Percentiles rank a stretch among this genome's conserved stretches.
These are phyloP conservation scores for Ctena decussata DNA, from an alignment of 2,888 invertebrate species.

Conservation along the genomic window DNA sequence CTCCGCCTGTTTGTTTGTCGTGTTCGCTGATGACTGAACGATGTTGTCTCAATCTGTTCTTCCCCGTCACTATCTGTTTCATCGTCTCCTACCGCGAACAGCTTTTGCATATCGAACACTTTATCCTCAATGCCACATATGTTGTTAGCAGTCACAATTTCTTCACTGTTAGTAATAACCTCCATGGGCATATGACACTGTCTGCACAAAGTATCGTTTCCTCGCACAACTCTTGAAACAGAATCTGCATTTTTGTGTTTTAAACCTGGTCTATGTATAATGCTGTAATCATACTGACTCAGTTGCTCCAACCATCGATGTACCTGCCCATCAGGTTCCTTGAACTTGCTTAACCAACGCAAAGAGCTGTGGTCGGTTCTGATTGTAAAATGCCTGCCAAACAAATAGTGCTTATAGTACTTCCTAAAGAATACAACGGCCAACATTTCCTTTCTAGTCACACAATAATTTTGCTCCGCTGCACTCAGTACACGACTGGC, in stretches of 20 bases:
- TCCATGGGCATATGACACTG: not conserved
- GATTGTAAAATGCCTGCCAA: conserved; percentile 47
- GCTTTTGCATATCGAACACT: too few species aligned
- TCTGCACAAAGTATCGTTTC: not conserved
- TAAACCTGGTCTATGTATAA: not conserved
- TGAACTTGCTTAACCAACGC: conserved; percentile 48
- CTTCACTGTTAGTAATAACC: not conserved
- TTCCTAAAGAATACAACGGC: conserved; percentile 59
- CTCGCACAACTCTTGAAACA: not conserved
- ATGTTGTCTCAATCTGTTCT: not conserved
- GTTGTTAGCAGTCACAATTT: not conserved
- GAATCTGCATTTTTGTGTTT: not conserved
- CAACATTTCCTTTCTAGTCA: conserved; percentile 55
- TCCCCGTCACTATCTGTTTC: not conserved
- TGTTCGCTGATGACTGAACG: not conserved
- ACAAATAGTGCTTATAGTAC: conserved; percentile 64
- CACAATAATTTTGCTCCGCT: conserved; percentile 56
- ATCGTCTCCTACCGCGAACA: too few species aligned
- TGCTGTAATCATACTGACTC: not conserved
- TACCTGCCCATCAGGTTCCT: conserved; percentile 47
- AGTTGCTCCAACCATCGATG: conserved; percentile 45
- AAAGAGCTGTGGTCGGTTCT: conserved; percentile 63
- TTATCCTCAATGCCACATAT: not conserved
- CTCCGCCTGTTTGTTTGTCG: not conserved
- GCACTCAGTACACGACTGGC: too few species aligned